Percentiles rank a stretch among this genome's conserved stretches.
phyloP scores from a whole-genome alignment of 1,140 invertebrate species.

The Brachionus rubens region DNA sequence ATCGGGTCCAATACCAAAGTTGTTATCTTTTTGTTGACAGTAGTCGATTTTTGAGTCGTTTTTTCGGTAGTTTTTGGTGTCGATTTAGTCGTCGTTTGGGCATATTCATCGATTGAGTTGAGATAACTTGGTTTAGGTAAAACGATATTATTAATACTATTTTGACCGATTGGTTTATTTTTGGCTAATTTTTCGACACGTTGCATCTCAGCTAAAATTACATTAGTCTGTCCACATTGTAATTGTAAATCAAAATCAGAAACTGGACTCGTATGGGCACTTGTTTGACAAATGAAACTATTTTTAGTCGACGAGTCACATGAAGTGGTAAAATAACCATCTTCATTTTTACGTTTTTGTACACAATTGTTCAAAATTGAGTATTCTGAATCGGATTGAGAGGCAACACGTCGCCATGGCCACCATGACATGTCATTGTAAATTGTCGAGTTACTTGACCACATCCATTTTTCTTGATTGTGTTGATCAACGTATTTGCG shows the following conservation, averaged over 20 bases:
- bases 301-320: constrained; percentile 19
- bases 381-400: not conserved
- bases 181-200: not conserved
- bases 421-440: constrained; percentile 46
- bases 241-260: not conserved
- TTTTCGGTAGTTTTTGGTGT: not conserved
- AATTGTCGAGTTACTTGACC: constrained; percentile 32
- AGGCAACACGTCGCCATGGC: not conserved
- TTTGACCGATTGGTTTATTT: not conserved
- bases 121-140: not conserved
- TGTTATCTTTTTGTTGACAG: too few relatives aligned
- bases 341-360: constrained; percentile 16
- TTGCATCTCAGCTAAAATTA: not conserved
- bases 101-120: not conserved
- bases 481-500: constrained; percentile 38
- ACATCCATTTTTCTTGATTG: constrained; percentile 46
- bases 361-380: constrained; percentile 19
- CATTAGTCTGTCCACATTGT: not conserved
- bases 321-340: constrained; percentile 35
- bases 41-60: not conserved
- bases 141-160: constrained; percentile 16
- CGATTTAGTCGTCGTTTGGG: not conserved
- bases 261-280: not conserved
- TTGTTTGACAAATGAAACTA: constrained; percentile 38
- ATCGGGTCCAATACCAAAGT: not conserved